Base-by-base conservation (phyloP, 2,797 vertebrate species). In the Spinus olivaceus region DNA sequence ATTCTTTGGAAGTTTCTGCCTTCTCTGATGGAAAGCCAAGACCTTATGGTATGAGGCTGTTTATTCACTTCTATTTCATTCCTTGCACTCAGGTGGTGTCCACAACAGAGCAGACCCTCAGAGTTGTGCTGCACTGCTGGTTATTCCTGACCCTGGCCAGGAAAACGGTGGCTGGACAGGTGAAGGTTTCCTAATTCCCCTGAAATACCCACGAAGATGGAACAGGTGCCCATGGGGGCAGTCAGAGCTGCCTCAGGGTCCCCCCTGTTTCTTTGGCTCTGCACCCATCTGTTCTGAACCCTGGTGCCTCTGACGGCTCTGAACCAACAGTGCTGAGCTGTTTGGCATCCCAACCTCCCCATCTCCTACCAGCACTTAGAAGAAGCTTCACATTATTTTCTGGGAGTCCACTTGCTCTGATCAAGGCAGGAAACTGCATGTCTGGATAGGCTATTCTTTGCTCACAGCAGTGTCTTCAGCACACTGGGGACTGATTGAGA, bases 11-110 rank as follows among this genome's bases (percentile, higher is more conserved):
- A 82, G 90, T 96, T 97, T 96, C 70, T 95, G 95, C 77, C 84
- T 95, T 91, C 95, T 96, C 95, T 96, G 95, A 95, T 95, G 94
- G 92, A 94, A 96, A 92, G 92, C 95, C 95, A 96, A 96, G 94
- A 92, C 64, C 86, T 92, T 94, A 92, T 92, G 88, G 88, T 90
- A 95, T 89, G 82, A 92, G 81, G 81, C 81, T 95, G 92, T 92
- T 95, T 90, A 92, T 95, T 90, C 95, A 67, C 67, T 95, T 86
- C 89, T 22, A 6, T 51, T 94, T 81, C 73, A 79, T 93, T 97
- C 82, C 71, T 67, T 1, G 9, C 46, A n/a, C 82, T 94, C 90
- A 94, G 91, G 82, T 84, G 93, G 47, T 74, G 70, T 64, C 91
- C 88, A 84, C 81, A 83, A 70, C 80, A 90, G 79, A 79, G 24